Evolutionary conservation across 1,140 invertebrate species (phyloP), one percentile per base, ranked within the genome.

Genomic region (Bursaphelenchus mucronatus): DNA sequence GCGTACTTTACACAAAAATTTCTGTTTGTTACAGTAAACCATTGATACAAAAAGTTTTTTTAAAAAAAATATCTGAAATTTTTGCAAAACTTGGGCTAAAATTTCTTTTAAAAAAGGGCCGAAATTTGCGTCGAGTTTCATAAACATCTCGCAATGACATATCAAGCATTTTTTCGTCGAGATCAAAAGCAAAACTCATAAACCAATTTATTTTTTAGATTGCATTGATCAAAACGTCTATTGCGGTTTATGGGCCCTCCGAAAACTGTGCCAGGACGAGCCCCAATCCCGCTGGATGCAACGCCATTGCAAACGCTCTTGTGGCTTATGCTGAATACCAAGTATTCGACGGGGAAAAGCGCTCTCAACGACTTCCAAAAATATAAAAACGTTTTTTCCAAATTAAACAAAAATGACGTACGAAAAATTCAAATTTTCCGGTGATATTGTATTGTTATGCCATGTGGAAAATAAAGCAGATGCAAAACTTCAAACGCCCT

Each of bases 201-300:
- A 13, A 66, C 21, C 11, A n/a, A 11, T 8, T 49, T 6, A 17
- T 55, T 21, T 58, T 50, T 30, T 43, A 73, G 71, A 15, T 53
- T 75, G 74, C 51, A 65, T 61, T 17, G 78, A 80, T 63, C 44
- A 54, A 43, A 80, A 76, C 51, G 70, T 80, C n/a, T 78, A 73
- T 59, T 80, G 77, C 46, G 76, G 78, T 13, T 45, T 64, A 52
- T 79, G 76, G 76, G 64, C 75, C 13, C 49, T 79, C 3, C 61
- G 76, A n/a, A 64, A 73, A 8, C 62, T 78, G 15, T 79, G 70
- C 19, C 39, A 13, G 13, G 49, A 41, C 11, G 40, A 41, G 10
- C 41, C 69, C n/a, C 69, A 75, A 63, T 43, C 52, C 30, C 49
- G 61, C n/a, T 76, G 69, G 63, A 67, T 66, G 73, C 64, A 43